Evolutionary conservation across 2,113 vertebrate species (phyloP).

Genomic region (Nycticebus coucang): DNA sequence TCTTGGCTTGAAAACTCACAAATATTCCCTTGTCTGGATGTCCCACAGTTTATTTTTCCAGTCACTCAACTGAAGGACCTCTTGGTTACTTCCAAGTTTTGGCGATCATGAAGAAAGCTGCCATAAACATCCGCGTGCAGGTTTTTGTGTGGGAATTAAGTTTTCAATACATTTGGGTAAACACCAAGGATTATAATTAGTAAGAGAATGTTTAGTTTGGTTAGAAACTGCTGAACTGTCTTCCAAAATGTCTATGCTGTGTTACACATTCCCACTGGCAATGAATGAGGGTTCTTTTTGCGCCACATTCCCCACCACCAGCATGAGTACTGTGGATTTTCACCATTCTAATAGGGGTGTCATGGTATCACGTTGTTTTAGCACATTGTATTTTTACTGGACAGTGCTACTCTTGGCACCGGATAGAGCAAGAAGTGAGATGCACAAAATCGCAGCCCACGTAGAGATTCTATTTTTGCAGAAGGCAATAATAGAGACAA

Average conservation of each 20-base stretch:
- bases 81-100: neutral
- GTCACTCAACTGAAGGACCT: neutral
- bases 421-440: neutral
- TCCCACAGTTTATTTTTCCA: neutral
- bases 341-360: neutral
- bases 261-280: neutral
- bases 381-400: neutral
- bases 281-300: accelerated
- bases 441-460: neutral
- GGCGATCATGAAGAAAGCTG: neutral
- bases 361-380: accelerated
- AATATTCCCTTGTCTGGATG: neutral
- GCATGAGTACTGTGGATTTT: neutral
- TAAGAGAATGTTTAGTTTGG: neutral
- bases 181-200: neutral
- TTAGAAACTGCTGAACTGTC: neutral
- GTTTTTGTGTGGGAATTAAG: neutral
- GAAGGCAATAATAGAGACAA: neutral
- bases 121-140: neutral
- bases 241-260: neutral
- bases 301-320: neutral
- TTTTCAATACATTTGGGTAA: neutral
- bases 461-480: neutral
- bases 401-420: neutral
- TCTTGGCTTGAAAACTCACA: neutral